These are phyloP conservation scores for Flexamia atlantica DNA, from an alignment of 2,888 invertebrate genomes.

Conservation along the genomic window DNA sequence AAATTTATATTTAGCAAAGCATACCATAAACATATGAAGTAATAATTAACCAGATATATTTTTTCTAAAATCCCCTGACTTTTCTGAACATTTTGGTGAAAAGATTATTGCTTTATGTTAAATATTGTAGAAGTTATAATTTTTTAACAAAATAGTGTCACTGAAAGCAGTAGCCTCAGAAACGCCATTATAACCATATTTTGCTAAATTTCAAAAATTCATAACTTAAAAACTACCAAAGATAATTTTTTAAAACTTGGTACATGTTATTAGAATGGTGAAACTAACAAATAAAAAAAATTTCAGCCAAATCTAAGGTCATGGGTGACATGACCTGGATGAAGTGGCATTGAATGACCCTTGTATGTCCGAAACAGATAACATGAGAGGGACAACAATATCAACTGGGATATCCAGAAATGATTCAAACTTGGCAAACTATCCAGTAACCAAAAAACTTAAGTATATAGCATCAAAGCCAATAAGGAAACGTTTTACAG, in stretches of 20 bases:
- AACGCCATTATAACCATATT: slow-evolving; percentile 10
- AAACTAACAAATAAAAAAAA: slow-evolving; percentile 29
- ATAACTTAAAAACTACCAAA: slow-evolving; percentile 23
- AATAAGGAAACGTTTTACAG: too few relatives aligned
- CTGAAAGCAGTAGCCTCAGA: slow-evolving; percentile 14
- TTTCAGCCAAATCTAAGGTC: slow-evolving; percentile 7
- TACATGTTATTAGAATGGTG: not conserved
- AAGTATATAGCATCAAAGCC: too few relatives aligned
- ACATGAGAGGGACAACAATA: too few relatives aligned
- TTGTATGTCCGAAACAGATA: too few relatives aligned
- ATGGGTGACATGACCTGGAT: slow-evolving; percentile 40
- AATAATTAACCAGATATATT: slow-evolving; percentile 13
- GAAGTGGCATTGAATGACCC: too few relatives aligned
- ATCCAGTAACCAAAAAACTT: too few relatives aligned
- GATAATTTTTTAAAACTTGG: slow-evolving; percentile 25
- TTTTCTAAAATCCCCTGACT: slow-evolving; percentile 42
- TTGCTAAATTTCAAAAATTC: slow-evolving; percentile 23
- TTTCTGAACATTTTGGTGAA: slow-evolving; percentile 50
- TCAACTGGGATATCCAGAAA: too few relatives aligned
- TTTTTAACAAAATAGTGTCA: slow-evolving; percentile 35
- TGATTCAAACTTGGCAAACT: too few relatives aligned
- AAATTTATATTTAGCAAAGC: slow-evolving; percentile 52
- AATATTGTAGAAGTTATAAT: slow-evolving; percentile 48
- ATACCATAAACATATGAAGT: too few relatives aligned
- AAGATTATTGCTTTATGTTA: too few relatives aligned